Base-by-base conservation (phyloP, 2,888 invertebrate genomes). In the Agrotis clavis region DNA sequence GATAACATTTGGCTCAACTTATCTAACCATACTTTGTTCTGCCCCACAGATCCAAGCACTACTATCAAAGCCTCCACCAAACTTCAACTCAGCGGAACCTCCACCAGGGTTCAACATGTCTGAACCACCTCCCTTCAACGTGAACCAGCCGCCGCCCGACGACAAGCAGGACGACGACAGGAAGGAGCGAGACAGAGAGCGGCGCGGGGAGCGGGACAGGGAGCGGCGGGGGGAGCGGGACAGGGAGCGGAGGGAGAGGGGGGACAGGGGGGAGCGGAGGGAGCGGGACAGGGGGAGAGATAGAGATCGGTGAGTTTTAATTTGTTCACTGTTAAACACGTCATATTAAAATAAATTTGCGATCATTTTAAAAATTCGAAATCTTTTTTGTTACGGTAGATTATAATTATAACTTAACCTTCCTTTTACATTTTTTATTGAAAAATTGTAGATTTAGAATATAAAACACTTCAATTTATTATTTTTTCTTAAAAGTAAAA, bases 21-120 rank as follows among this genome's bases (percentile, higher is more conserved):
- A n/a, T n/a, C 35, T 35, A 35, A 35, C 35, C 35, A 35, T 35
- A 35, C n/a, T n/a, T 35, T 35, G 7, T 35, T 35, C 7, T 1
- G 4, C 30, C 35, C 0, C 19, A 78, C 90, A 97, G 89, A 92
- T 97, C 16, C 97, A 97, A 83, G 97, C 96, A 0, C 92, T 97
- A 5, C 91, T 96, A 14, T 96, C 96, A 45, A 95, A 95, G 64
- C 96, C 96, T 4, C 96, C 96, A 1, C 96, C 96, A 5, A 85
- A 82, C 70, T 97, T 97, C 91, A 97, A 95, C 86, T 87, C 94
- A 0, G 88, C 93, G 0, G 95, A 95, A 59, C 96, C 96, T 0
- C 95, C 96, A 0, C 96, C 96, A 0, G 89, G 90, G 0, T 95
- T 94, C 91, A 92, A 91, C 83, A 81, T 89, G n/a, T 82, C 90